Base-by-base conservation (phyloP, 2,113 vertebrate species). In the Ivindomyrus marchei region DNA sequence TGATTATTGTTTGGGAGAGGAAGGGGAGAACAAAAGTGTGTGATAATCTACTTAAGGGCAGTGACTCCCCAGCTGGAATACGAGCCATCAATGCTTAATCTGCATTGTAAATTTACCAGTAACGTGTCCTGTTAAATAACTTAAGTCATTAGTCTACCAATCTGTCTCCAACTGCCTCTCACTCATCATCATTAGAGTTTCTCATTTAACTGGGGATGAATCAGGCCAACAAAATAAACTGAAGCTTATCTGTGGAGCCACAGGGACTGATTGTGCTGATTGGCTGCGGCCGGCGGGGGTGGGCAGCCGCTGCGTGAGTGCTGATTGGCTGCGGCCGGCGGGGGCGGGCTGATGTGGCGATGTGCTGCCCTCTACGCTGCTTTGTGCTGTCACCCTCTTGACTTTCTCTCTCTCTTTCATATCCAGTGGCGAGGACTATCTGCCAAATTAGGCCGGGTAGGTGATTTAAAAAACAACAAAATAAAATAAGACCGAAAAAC, bases 381-480 rank as follows among this genome's bases (percentile, higher is more conserved):
- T 80, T 15, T 80, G 74, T 42, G 15, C 74, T 17, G 31, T 74
- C 58, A 85, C 86, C 91, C 70, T 46, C 87, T 1, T 91, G 83
- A 94, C 93, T 83, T 52, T 95, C 84, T 96, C 93, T 97, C 94
- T 97, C 94, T 97, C 92, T 97, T 96, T 50, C 94, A 93, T 93
- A 56, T 94, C 92, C 96, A 99, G 98, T 98, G 97, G 96, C 97
- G 96, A 96, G 97, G 96, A 97, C 94, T 97, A 95, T 97, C 96
- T 94, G 95, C 97, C 96, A 98, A 97, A 96, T 97, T 99, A 94
- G 98, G 97, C 97, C 97, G 98, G 98, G 98, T 99, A 99, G 97
- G 98, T 98, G 95, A 94, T 15, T 89, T 7, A 91, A 88, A 58
- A 91, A 88, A 80, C 88, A 66, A 83, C 56, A 39, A 85, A 39